Evolutionary conservation across 1,140 invertebrate genomes (phyloP), one percentile per base, ranked within the genome.

Genomic region (Temnothorax longispinosus): DNA sequence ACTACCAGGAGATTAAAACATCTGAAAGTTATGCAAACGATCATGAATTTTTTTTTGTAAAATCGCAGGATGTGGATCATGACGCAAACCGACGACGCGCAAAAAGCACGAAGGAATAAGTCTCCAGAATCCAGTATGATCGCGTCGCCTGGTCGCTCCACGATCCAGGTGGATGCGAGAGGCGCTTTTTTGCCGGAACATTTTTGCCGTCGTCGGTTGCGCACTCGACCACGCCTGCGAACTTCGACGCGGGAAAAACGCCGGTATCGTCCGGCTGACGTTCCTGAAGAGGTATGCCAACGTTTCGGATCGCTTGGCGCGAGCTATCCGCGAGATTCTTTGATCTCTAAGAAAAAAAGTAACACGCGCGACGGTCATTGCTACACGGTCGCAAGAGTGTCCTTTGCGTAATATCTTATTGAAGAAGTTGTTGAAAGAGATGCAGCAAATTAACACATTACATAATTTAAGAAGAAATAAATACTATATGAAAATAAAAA

Each of bases 251-350:
- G 32, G 21, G 58, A 87, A 85, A 85, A 84, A 87, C 82, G 65
- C 11, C n/a, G 58, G 32, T 35, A n/a, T 65, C 18, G 32, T 54
- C 8, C 75, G 3, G 58, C n/a, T 54, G 41, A 21, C 32, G n/a
- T 72, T 52, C 58, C n/a, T 38, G 35, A 77, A 47, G 54, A 80
- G 52, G 67, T 38, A 80, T 35, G 52, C 13, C 52, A 75, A 11
- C 56, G 62, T 80, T 62, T 78, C 72, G 65, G 74, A 58, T 60
- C 38, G 47, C 18, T 50, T 38, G 32, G 10, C 58, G 54, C 76
- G 54, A 58, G 88, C 78, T 87, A 84, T 90, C 32, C 38, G 58
- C 69, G 88, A 75, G 62, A 82, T 86, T 72, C 54, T 15, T 54
- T 21, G 21, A 32, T 75, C 47, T 10, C 27, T 18, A 47, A 18